phyloP scores from a whole-genome alignment of 92 coral and sea anemone species.

The Zoanthus gigantus region DNA sequence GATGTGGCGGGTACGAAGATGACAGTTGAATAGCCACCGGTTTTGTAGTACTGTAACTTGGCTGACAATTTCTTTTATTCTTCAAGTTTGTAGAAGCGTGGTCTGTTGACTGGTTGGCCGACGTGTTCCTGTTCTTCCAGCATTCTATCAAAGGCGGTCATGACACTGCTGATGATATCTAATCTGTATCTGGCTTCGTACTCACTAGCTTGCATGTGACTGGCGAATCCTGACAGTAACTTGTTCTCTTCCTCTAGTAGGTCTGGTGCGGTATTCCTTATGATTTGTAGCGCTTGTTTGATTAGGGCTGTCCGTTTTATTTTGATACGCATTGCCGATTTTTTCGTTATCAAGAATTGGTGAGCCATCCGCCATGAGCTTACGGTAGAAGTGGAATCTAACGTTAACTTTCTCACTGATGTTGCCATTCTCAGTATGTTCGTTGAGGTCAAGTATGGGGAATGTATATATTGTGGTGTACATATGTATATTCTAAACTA shows the following conservation, averaged over 20 bases:
- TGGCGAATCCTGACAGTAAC: neutral
- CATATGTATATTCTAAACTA: neutral
- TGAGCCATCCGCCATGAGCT: neutral
- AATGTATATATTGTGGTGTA: neutral
- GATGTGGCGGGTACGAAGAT: neutral
- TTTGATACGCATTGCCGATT: neutral
- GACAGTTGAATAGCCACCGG: neutral
- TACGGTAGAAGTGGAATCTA: neutral
- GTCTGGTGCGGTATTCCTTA: neutral
- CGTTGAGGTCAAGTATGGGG: neutral
- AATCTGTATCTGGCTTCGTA: neutral
- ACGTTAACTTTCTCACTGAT: neutral
- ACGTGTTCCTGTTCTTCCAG: neutral
- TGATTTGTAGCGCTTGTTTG: neutral
- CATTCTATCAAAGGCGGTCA: slow-evolving; percentile 9
- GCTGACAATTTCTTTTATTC: neutral
- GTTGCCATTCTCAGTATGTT: neutral
- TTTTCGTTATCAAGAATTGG: neutral
- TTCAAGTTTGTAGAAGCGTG: neutral
- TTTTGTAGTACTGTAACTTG: neutral
- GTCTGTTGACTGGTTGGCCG: neutral
- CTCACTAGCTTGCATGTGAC: neutral
- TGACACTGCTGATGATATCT: neutral
- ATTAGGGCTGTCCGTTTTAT: neutral
- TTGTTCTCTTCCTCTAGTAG: neutral